These are phyloP conservation scores for Neofelis nebulosa DNA, from an alignment of 2,113 vertebrate genomes.

Conservation along the genomic window DNA sequence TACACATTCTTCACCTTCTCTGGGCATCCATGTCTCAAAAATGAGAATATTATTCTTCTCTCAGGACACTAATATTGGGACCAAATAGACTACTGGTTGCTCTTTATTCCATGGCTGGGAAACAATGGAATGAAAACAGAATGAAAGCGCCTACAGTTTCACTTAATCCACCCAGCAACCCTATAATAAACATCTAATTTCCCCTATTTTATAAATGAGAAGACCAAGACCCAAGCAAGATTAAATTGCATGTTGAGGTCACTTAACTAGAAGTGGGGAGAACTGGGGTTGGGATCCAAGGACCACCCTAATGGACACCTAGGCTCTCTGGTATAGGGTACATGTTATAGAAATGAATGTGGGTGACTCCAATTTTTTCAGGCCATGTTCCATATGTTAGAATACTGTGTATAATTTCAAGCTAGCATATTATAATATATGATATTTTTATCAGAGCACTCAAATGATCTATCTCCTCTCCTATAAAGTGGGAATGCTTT, in stretches of 20 bases:
- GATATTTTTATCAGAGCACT: background rate
- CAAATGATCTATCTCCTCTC: background rate
- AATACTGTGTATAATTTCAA: background rate
- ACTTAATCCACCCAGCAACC: background rate
- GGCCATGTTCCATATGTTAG: background rate
- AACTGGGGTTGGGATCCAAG: background rate
- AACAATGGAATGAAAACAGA: background rate
- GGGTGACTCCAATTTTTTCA: background rate
- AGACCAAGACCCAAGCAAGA: background rate
- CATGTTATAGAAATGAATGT: background rate
- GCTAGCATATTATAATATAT: background rate
- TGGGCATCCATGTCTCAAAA: background rate
- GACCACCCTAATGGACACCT: rapidly evolving
- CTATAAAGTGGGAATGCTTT: background rate
- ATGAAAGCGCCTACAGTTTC: background rate
- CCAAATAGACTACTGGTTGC: background rate
- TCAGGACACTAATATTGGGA: background rate
- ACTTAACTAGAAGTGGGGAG: background rate
- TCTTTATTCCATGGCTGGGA: background rate
- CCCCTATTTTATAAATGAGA: background rate
- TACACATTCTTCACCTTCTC: background rate
- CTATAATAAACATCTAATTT: background rate
- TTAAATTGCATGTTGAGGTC: background rate
- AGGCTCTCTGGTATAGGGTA: background rate
- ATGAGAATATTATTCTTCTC: background rate